Percentiles rank a stretch among this genome's conserved stretches.
phyloP scores from a whole-genome alignment of 2,888 invertebrate genomes.

The Chrysolina haemoptera region DNA sequence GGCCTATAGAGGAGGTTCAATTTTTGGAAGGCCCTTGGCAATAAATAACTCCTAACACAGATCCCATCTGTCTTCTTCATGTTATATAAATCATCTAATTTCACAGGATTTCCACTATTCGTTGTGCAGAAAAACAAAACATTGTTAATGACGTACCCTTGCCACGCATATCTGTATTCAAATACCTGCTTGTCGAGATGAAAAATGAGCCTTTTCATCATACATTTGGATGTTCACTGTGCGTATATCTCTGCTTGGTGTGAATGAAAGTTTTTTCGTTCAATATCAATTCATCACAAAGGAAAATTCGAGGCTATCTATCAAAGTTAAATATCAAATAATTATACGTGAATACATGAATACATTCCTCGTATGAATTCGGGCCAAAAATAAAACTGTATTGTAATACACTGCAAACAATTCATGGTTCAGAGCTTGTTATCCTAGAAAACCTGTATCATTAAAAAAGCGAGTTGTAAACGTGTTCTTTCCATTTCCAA shows the following conservation, averaged over 20 bases:
- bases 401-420: neutral
- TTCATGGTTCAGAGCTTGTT: neutral
- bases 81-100: neutral
- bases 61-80: neutral
- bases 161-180: neutral
- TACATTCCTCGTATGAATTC: neutral
- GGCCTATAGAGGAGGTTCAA: too few species aligned
- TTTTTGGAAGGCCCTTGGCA: too few species aligned
- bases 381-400: neutral
- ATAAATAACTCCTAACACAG: too few species aligned
- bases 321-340: too few species aligned
- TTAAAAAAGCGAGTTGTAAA: neutral
- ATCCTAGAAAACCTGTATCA: neutral
- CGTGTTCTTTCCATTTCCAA: too few species aligned
- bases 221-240: neutral
- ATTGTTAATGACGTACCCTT: slow-evolving; percentile 2
- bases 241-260: neutral
- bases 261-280: slow-evolving; percentile 18
- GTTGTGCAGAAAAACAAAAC: neutral
- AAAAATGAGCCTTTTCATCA: slow-evolving; percentile 6
- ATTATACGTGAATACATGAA: neutral
- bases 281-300: slow-evolving; percentile 11
- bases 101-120: neutral
- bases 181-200: slow-evolving; percentile 10
- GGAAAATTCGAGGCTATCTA: slow-evolving; percentile 1